These are phyloP conservation scores for Agelas oroides DNA, from an alignment of 37 sponge, comb jelly and placozoan species.

Conservation along the genomic window DNA sequence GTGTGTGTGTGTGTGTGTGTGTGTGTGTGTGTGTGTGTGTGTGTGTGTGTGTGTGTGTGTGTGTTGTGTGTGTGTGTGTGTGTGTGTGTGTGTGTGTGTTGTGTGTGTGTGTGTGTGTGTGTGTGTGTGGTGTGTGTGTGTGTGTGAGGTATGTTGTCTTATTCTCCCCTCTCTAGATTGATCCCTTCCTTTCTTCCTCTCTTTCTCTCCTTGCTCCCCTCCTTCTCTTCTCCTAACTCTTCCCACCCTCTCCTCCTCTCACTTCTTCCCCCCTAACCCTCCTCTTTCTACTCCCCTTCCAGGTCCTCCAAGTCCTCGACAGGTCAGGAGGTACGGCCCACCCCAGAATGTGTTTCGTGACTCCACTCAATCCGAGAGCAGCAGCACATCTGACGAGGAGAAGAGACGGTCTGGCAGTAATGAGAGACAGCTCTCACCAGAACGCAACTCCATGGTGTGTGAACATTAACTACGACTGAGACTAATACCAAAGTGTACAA, in stretches of 20 bases:
- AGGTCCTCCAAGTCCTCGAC: neutral
- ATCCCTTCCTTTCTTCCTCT: neutral
- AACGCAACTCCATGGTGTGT: no score
- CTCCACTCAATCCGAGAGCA: constrained; percentile 26
- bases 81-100: neutral
- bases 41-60: constrained; percentile 3
- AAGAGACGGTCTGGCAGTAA: constrained; percentile 56
- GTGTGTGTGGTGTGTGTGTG: neutral
- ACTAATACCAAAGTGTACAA: no score
- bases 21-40: constrained; percentile 10
- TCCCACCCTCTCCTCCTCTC: neutral
- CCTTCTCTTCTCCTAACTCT: neutral
- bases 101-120: constrained; percentile 9
- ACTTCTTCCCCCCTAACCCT: neutral
- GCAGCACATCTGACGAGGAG: constrained; percentile 45
- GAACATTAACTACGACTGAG: no score
- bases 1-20: neutral
- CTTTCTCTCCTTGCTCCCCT: constrained; percentile 1
- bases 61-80: neutral
- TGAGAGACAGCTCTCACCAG: constrained; percentile 4
- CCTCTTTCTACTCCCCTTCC: neutral
- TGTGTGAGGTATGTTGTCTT: neutral
- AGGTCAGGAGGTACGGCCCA: no score
- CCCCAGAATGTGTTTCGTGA: no score
- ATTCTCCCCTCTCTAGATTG: neutral